Conservation (phyloP, 2,888 invertebrate genomes). For the Drosophila nr. fundita region DNA sequence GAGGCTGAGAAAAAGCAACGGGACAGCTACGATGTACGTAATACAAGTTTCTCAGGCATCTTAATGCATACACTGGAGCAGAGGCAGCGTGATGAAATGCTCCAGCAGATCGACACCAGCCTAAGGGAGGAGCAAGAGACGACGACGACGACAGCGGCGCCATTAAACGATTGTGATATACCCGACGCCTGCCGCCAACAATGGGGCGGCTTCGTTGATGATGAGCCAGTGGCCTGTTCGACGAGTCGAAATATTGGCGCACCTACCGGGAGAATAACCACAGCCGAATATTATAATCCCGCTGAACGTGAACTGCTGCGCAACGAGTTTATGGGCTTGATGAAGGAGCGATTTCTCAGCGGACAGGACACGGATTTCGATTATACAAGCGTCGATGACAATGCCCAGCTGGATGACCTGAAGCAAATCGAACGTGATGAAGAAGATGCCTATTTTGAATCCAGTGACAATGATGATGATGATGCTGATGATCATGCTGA, state of each 20-base stretch:
- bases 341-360: constrained; percentile 93
- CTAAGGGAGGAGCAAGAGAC: constrained; percentile 1
- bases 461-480: constrained; percentile 89
- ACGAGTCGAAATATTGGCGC: constrained; percentile 47
- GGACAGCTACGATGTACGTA: constrained; percentile 87
- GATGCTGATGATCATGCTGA: background rate
- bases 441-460: constrained; percentile 95
- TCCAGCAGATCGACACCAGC: constrained; percentile 78
- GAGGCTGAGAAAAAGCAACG: constrained; percentile 90
- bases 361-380: constrained; percentile 94
- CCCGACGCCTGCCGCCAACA: constrained; percentile 82
- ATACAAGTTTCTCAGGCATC: constrained; percentile 89
- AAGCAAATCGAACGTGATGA: constrained; percentile 91
- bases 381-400: constrained; percentile 92
- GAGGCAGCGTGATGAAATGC: constrained; percentile 87
- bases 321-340: constrained; percentile 93
- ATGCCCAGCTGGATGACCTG: constrained; percentile 91
- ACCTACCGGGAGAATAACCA: constrained; percentile 31
- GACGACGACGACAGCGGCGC: background rate
- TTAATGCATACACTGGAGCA: constrained; percentile 93
- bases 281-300: constrained; percentile 69
- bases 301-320: constrained; percentile 89
- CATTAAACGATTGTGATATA: constrained; percentile 75
- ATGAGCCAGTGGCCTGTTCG: constrained; percentile 80
- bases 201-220: constrained; percentile 87